Conservation (phyloP, 2,797 vertebrate species). For the Anas bahamensis region DNA sequence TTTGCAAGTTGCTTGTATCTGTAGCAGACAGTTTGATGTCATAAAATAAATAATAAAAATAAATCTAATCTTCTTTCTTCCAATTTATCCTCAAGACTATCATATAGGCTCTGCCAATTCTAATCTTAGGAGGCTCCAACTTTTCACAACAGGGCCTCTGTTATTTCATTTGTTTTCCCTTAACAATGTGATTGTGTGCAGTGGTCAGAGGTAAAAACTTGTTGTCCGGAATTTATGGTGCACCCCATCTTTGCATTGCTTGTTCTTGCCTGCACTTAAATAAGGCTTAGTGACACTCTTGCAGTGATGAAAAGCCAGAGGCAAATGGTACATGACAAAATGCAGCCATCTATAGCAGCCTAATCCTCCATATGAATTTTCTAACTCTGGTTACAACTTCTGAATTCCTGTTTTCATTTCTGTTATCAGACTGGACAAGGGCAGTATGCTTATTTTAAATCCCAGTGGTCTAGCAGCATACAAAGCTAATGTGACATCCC, state of each 20-base stretch:
- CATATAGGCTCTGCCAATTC: not conserved
- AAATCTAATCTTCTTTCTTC: not conserved
- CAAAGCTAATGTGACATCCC: not conserved
- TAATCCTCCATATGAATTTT: not conserved
- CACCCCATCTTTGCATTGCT: not conserved
- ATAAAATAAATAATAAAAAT: not conserved
- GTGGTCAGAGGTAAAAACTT: not conserved
- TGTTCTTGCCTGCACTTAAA: not conserved
- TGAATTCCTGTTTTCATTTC: not conserved
- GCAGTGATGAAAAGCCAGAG: not conserved
- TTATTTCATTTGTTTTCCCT: not conserved
- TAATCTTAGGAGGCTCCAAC: not conserved
- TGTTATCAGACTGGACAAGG: not conserved
- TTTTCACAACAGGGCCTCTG: not conserved
- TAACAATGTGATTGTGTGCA: accelerated
- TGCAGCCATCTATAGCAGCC: not conserved
- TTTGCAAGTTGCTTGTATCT: not conserved
- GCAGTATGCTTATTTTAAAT: not conserved
- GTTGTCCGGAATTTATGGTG: not conserved
- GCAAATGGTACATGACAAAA: not conserved
- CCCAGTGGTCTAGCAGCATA: not conserved
- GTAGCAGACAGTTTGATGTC: not conserved
- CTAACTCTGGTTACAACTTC: not conserved
- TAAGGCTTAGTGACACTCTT: not conserved
- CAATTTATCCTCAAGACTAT: not conserved